phyloP scores from a whole-genome alignment of 2,797 vertebrate genomes.

The Carapus acus region DNA sequence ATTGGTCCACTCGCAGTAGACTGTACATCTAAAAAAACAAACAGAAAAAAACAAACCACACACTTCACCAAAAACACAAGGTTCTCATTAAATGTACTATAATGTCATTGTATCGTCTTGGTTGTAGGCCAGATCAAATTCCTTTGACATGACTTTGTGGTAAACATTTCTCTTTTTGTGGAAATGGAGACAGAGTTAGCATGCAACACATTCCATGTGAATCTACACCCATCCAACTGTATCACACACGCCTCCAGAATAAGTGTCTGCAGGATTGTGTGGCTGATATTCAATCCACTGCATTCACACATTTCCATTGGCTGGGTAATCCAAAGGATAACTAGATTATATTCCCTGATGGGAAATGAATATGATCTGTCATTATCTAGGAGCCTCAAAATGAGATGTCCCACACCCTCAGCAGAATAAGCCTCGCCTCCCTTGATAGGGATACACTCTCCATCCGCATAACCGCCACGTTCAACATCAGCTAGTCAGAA shows the following conservation, averaged over 20 bases:
- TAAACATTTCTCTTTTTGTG: conserved; percentile 51
- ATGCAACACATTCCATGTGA: conserved; percentile 63
- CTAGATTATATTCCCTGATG: conserved; percentile 63
- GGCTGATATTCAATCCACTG: conserved; percentile 68
- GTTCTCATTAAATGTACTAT: conserved; percentile 36
- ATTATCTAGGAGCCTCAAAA: conserved; percentile 67
- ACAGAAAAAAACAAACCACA: no score
- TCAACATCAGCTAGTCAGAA: conserved; percentile 58
- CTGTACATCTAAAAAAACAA: conserved; percentile 19
- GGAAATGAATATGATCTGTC: conserved; percentile 67
- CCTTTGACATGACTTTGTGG: conserved; percentile 34
- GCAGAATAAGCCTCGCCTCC: conserved; percentile 65
- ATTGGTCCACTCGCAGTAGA: conserved; percentile 39
- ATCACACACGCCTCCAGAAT: conserved; percentile 65
- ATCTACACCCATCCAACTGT: conserved; percentile 60
- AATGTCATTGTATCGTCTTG: conserved; percentile 27
- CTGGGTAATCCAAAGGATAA: conserved; percentile 68
- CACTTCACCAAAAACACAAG: conserved; percentile 29
- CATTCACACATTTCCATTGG: conserved; percentile 63
- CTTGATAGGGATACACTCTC: conserved; percentile 58
- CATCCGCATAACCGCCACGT: conserved; percentile 63
- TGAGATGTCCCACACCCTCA: conserved; percentile 65
- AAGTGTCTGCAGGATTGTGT: conserved; percentile 64
- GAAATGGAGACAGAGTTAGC: conserved; percentile 53
- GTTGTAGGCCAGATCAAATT: conserved; percentile 48